These are phyloP conservation scores for Rhabdophis nuchalis DNA, from an alignment of 2,797 vertebrate genomes.

Conservation along the genomic window DNA sequence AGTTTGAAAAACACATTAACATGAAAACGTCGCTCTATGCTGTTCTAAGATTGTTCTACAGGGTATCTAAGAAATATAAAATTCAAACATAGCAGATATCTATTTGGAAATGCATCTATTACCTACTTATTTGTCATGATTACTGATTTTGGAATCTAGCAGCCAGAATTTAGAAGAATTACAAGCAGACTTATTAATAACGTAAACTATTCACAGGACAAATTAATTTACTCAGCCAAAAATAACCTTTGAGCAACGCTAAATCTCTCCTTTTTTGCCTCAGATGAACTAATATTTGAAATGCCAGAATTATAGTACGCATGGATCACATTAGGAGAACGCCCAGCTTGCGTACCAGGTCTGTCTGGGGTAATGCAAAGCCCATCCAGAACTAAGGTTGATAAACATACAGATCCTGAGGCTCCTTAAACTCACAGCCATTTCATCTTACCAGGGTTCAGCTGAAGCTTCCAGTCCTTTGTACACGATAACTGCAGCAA, in stretches of 20 bases:
- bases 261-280: not conserved
- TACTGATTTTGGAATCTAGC: not conserved
- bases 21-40: not conserved
- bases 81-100: not conserved
- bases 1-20: not conserved
- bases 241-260: not conserved
- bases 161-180: not conserved
- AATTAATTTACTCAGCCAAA: not conserved
- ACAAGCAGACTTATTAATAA: not conserved
- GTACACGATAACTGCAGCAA: not conserved
- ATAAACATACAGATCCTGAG: not conserved
- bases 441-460: not conserved
- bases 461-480: slow-evolving; percentile 2
- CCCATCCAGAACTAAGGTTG: not conserved
- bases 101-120: not conserved
- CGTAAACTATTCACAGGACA: not conserved
- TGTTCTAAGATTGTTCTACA: not conserved
- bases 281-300: not conserved
- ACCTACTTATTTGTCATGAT: not conserved
- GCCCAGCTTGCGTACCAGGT: not conserved
- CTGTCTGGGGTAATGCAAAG: not conserved
- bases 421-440: not conserved
- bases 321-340: not conserved
- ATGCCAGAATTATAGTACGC: not conserved
- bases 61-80: not conserved